These are phyloP conservation scores for Drosophila mauritiana DNA, from an alignment of 1,140 invertebrate species.

Conservation along the genomic window DNA sequence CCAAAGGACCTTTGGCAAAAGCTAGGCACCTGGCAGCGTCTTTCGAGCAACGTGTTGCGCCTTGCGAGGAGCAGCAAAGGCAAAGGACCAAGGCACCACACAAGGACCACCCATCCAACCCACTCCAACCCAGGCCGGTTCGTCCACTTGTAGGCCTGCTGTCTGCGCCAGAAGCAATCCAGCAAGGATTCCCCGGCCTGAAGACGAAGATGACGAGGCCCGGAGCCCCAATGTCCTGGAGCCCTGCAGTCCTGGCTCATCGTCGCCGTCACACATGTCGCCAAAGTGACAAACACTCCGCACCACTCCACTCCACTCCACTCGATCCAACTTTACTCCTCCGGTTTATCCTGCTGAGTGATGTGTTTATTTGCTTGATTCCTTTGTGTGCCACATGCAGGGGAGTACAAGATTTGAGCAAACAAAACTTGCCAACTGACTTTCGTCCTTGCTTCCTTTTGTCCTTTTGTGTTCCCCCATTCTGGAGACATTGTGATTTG, in stretches of 20 bases:
- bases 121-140: not conserved
- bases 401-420: slow-evolving; percentile 11
- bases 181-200: slow-evolving; percentile 6
- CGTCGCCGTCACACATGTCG: slow-evolving; percentile 64
- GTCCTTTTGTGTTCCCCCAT: not conserved
- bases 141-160: slow-evolving; percentile 25
- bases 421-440: slow-evolving; percentile 54
- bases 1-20: slow-evolving; percentile 32
- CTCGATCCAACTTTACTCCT: not conserved
- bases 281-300: slow-evolving; percentile 61
- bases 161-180: slow-evolving; percentile 34
- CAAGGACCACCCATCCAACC: not conserved
- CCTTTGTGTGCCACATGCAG: slow-evolving; percentile 36
- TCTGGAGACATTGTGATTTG: not conserved
- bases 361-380: slow-evolving; percentile 83
- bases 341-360: slow-evolving; percentile 14
- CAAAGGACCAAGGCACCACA: slow-evolving; percentile 2
- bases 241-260: slow-evolving; percentile 21
- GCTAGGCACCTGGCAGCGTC: slow-evolving; percentile 61
- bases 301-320: not conserved
- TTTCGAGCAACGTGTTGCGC: slow-evolving; percentile 77
- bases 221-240: not conserved
- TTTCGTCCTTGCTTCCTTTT: slow-evolving; percentile 42
- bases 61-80: slow-evolving; percentile 48
- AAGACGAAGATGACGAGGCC: slow-evolving; percentile 10